phyloP scores from a whole-genome alignment of 2,888 invertebrate species.

The Lepidocyrtoides sp. region DNA sequence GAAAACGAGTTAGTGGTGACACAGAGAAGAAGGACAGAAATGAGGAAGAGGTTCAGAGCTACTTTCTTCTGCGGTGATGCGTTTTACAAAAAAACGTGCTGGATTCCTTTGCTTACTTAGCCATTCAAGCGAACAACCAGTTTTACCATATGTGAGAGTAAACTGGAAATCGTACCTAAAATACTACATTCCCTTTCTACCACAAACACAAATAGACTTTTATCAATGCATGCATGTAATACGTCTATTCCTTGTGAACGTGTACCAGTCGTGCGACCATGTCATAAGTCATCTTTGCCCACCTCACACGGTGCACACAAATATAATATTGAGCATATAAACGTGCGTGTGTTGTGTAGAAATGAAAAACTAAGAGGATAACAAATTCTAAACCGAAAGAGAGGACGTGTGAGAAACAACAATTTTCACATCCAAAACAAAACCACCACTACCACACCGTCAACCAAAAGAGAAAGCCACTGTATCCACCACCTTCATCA shows the following conservation, averaged over 20 bases:
- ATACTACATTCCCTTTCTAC: neutral
- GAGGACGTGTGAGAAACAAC: neutral
- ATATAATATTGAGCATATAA: neutral
- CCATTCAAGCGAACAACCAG: constrained; percentile 61
- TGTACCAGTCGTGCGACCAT: neutral
- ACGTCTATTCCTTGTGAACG: too few species aligned
- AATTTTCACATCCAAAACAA: constrained; percentile 22
- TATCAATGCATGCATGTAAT: constrained; percentile 26
- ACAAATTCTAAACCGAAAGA: neutral
- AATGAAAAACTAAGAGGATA: neutral
- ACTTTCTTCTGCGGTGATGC: neutral
- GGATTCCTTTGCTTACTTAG: constrained; percentile 48
- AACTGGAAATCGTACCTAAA: neutral
- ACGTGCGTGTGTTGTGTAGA: neutral
- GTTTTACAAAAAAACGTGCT: constrained; percentile 5
- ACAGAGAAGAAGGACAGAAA: neutral
- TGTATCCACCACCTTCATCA: neutral
- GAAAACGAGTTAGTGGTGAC: constrained; percentile 54
- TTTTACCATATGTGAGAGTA: constrained; percentile 53
- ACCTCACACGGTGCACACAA: neutral
- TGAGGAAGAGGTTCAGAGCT: neutral
- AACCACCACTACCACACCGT: neutral
- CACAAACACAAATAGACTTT: neutral
- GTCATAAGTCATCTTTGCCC: neutral
- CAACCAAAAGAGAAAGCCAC: neutral